phyloP scores from a whole-genome alignment of 2,888 invertebrate genomes.

The Amphipyra tragopoginis region DNA sequence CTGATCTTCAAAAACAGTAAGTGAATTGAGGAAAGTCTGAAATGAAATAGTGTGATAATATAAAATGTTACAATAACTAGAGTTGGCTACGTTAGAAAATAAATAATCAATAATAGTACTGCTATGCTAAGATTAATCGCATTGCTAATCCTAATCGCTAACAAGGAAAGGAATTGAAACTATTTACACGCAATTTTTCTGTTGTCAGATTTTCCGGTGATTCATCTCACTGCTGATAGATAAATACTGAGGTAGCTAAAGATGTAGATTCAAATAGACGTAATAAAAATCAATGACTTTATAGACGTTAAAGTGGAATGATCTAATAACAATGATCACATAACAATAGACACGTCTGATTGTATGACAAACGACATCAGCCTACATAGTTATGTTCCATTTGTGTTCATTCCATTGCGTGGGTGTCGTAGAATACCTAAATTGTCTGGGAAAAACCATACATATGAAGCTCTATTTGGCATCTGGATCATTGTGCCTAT shows the following conservation, averaged over 20 bases:
- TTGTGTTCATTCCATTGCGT: slow-evolving; percentile 35
- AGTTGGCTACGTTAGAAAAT: no score
- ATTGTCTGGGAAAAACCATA: slow-evolving; percentile 36
- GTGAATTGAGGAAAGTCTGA: slow-evolving; percentile 18
- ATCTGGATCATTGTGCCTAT: slow-evolving; percentile 30
- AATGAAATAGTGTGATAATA: background rate
- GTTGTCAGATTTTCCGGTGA: no score
- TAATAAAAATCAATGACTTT: background rate
- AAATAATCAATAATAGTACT: no score
- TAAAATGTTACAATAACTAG: background rate
- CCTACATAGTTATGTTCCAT: slow-evolving; percentile 45
- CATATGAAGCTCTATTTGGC: slow-evolving; percentile 6
- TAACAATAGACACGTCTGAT: slow-evolving; percentile 25
- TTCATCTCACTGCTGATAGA: no score
- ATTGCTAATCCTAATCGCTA: no score
- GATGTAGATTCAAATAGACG: background rate
- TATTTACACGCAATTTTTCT: no score
- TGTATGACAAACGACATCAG: slow-evolving; percentile 47
- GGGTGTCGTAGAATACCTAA: slow-evolving; percentile 24
- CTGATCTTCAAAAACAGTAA: background rate
- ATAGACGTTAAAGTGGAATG: slow-evolving; percentile 13
- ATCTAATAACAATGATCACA: slow-evolving; percentile 29
- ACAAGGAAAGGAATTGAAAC: no score
- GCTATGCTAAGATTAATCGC: no score
- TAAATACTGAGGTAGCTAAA: background rate